Evolutionary conservation across 2,888 invertebrate genomes (phyloP).

Genomic region (Strigamia maritima): DNA sequence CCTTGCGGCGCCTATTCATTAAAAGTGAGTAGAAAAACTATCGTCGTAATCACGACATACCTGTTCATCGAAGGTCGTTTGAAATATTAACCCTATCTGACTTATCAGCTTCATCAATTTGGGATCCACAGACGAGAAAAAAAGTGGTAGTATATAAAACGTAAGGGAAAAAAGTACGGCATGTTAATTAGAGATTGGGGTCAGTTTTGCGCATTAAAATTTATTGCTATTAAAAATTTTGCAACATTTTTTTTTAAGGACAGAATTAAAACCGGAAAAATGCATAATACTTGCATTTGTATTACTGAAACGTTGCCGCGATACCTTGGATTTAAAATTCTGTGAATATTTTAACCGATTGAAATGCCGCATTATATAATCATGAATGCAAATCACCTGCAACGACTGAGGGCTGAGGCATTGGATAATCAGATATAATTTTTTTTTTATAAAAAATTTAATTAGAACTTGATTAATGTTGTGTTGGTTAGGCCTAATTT

Average conservation of each 20-base stretch:
- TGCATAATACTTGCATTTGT: neutral
- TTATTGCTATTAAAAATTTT: neutral
- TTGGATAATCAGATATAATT: neutral
- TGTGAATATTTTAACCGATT: neutral
- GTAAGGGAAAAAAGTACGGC: neutral
- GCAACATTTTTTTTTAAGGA: neutral
- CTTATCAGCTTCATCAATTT: constrained; percentile 12
- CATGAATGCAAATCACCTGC: neutral
- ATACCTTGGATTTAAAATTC: too few species aligned
- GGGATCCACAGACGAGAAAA: neutral
- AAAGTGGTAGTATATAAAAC: neutral
- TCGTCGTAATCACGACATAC: constrained; percentile 30
- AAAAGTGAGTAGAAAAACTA: constrained; percentile 18
- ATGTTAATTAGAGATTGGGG: constrained; percentile 27
- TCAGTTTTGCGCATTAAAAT: constrained; percentile 8
- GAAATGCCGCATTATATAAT: neutral
- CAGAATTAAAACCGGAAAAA: neutral
- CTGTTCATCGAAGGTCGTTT: constrained; percentile 21
- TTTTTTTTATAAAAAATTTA: neutral
- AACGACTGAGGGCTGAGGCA: neutral
- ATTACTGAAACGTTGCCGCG: too few species aligned
- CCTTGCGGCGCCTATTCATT: constrained; percentile 34
- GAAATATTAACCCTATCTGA: constrained; percentile 26
- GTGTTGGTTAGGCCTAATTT: too few species aligned
- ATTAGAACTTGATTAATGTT: too few species aligned